phyloP scores from a whole-genome alignment of 1,140 invertebrate species.

The Steinernema khuongi region DNA sequence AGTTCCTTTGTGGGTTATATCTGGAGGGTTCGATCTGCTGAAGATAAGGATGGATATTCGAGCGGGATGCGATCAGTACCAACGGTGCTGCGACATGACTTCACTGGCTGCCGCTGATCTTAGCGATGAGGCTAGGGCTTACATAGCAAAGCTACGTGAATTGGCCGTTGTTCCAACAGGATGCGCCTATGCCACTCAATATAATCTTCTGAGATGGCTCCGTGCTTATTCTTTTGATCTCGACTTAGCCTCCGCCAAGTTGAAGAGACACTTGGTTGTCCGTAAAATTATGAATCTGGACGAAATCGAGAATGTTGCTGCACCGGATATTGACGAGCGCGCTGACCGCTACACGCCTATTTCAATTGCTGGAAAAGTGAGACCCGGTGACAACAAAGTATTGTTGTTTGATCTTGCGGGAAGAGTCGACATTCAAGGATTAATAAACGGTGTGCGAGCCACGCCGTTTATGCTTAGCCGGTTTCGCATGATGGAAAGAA shows the following conservation, averaged over 20 bases:
- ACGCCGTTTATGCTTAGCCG: slow-evolving; percentile 37
- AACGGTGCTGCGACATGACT: background rate
- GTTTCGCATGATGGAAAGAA: slow-evolving; percentile 38
- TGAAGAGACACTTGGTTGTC: slow-evolving; percentile 31
- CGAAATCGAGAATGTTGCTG: background rate
- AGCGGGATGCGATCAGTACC: background rate
- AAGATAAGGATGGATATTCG: slow-evolving; percentile 3
- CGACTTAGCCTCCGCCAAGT: background rate
- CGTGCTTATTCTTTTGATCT: slow-evolving; percentile 1
- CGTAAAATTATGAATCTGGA: slow-evolving; percentile 29
- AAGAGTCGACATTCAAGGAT: slow-evolving; percentile 33
- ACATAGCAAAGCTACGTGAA: background rate
- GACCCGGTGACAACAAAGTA: slow-evolving; percentile 38
- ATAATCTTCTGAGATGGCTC: background rate
- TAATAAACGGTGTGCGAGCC: slow-evolving; percentile 32
- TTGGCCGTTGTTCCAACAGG: background rate
- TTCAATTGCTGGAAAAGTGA: slow-evolving; percentile 31
- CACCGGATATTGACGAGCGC: slow-evolving; percentile 19
- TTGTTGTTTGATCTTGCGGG: slow-evolving; percentile 34
- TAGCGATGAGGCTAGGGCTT: background rate
- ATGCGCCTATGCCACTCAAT: background rate
- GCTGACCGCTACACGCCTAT: slow-evolving; percentile 31
- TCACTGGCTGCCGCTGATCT: background rate
- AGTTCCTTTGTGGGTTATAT: slow-evolving; percentile 6
- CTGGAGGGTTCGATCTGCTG: background rate